A percentile compares a stretch with the other conserved stretches of the same genome.
Conservation (phyloP, 2,113 vertebrate species). For the Crypturellus undulatus region DNA sequence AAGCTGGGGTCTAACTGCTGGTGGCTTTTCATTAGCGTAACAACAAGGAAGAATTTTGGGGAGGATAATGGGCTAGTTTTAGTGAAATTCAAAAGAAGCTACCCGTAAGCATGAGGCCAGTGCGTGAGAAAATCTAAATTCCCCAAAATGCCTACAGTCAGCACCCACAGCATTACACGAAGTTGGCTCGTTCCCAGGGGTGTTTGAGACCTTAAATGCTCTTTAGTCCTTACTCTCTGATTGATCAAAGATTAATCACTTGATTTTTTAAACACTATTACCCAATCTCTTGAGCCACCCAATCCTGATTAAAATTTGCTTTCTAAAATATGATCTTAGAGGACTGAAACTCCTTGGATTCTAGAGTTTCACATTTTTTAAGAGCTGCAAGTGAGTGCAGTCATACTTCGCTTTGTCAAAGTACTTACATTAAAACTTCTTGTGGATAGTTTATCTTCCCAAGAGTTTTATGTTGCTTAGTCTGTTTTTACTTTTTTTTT, state of each 20-base stretch:
- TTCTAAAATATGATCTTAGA: conserved; percentile 42
- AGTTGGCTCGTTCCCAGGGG: conserved; percentile 42
- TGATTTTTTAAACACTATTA: conserved; percentile 68
- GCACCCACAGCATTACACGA: conserved; percentile 13
- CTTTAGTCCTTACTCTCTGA: conserved; percentile 52
- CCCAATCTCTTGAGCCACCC: conserved; percentile 49
- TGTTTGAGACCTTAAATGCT: conserved; percentile 67
- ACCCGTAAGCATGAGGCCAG: background rate
- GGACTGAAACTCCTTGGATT: conserved; percentile 1
- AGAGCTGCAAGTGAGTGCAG: background rate
- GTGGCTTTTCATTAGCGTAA: background rate
- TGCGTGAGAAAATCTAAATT: background rate
- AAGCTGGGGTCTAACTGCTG: background rate
- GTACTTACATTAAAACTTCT: background rate
- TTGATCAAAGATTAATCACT: conserved; percentile 64
- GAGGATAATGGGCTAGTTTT: background rate
- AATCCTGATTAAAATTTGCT: conserved; percentile 55
- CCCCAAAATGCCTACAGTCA: conserved; percentile 4
- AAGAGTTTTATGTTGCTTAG: background rate
- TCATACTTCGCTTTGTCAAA: background rate
- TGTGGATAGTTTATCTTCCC: background rate
- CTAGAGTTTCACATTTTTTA: background rate
- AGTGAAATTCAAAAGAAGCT: background rate
- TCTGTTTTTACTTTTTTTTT: background rate
- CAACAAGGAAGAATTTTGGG: background rate